A percentile compares a stretch with the other conserved stretches of the same genome.
These are phyloP conservation scores for Brachynemurus nebulosus DNA, from an alignment of 2,888 invertebrate genomes.

Conservation along the genomic window DNA sequence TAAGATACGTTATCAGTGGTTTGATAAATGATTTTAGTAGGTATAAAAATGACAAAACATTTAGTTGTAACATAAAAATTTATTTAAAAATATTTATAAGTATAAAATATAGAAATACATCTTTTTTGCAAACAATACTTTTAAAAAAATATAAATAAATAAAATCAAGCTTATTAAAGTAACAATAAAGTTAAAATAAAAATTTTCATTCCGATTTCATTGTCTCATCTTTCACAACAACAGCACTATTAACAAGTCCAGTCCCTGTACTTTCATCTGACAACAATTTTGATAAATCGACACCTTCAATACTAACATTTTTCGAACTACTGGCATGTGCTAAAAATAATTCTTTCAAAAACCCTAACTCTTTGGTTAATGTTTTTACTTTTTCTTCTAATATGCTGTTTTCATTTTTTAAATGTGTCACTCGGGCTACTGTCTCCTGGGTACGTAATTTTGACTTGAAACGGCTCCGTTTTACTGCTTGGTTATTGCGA, in stretches of 20 bases:
- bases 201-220: no score
- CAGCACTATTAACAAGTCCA: slow-evolving; percentile 4
- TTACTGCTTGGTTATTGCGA: slow-evolving; percentile 74
- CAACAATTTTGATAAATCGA: slow-evolving; percentile 41
- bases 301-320: slow-evolving; percentile 32
- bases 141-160: no score
- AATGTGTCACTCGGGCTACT: slow-evolving; percentile 53
- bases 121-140: no score
- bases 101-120: no score
- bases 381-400: slow-evolving; percentile 69
- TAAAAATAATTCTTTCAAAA: slow-evolving; percentile 66
- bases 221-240: slow-evolving; percentile 1
- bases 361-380: slow-evolving; percentile 64
- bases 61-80: no score
- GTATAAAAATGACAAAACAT: no score
- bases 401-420: slow-evolving; percentile 65
- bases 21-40: no score
- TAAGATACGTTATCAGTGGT: no score
- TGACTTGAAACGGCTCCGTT: slow-evolving; percentile 65
- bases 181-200: no score
- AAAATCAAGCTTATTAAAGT: no score
- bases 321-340: slow-evolving; percentile 58
- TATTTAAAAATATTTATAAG: no score
- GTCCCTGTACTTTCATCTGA: slow-evolving; percentile 30
- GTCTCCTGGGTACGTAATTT: slow-evolving; percentile 67